phyloP scores from a whole-genome alignment of 1,140 invertebrate genomes.

The Antheraea mylitta region DNA sequence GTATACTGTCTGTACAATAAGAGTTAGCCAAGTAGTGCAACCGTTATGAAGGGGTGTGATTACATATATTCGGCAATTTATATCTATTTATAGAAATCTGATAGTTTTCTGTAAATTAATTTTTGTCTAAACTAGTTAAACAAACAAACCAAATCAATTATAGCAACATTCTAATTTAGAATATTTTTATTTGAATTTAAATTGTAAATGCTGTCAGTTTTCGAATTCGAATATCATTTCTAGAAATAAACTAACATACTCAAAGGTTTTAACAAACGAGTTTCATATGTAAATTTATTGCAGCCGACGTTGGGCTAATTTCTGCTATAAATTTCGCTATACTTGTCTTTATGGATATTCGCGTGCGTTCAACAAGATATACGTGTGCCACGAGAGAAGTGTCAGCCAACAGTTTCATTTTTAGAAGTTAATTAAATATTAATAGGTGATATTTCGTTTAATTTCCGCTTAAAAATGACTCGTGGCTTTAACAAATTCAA shows the following conservation, averaged over 20 bases:
- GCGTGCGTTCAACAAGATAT: slow-evolving; percentile 8
- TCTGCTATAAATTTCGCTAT: slow-evolving; percentile 56
- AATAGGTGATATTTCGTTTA: background rate
- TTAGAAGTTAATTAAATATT: background rate
- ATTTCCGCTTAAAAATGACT: background rate
- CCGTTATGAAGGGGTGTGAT: too few species aligned
- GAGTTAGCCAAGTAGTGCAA: too few species aligned
- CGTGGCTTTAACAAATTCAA: too few species aligned
- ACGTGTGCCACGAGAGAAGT: background rate
- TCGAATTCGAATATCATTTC: slow-evolving; percentile 24
- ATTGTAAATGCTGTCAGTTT: background rate
- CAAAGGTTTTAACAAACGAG: slow-evolving; percentile 54
- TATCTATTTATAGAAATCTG: too few species aligned
- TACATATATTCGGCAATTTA: too few species aligned
- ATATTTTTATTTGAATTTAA: background rate
- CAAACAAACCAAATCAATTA: too few species aligned
- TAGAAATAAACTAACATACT: slow-evolving; percentile 31
- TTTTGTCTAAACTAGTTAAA: too few species aligned
- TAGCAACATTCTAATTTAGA: background rate
- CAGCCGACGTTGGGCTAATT: slow-evolving; percentile 58
- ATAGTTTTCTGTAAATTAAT: too few species aligned
- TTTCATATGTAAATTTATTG: slow-evolving; percentile 69
- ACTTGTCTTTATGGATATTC: slow-evolving; percentile 50
- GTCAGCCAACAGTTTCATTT: background rate
- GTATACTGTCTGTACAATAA: too few species aligned